Percentiles rank a stretch among this genome's conserved stretches.
These are phyloP conservation scores for Ochotona curzoniae DNA, from an alignment of 2,113 vertebrate genomes.

Conservation along the genomic window DNA sequence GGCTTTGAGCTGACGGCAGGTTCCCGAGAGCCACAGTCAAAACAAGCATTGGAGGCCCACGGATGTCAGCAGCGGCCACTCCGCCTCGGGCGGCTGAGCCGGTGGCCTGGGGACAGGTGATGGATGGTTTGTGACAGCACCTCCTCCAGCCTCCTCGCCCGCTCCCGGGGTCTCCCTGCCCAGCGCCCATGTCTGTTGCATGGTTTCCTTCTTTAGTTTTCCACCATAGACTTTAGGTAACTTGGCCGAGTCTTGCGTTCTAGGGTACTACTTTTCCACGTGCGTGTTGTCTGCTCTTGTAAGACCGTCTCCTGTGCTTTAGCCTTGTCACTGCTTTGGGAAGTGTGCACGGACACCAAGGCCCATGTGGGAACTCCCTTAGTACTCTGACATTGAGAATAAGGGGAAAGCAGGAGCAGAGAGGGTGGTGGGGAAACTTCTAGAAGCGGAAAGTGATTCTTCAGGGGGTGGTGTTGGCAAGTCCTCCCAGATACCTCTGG, in stretches of 20 bases:
- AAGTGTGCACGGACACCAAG: accelerated
- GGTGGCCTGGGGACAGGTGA: accelerated
- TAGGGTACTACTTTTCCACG: not conserved
- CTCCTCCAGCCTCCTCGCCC: not conserved
- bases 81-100: accelerated
- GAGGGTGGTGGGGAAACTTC: too few relatives aligned
- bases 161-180: not conserved
- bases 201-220: not conserved
- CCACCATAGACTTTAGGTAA: not conserved
- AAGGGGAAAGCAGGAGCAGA: not conserved
- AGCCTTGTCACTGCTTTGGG: not conserved
- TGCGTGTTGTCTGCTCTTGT: not conserved
- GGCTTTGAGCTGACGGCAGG: not conserved
- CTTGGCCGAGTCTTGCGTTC: not conserved
- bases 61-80: accelerated
- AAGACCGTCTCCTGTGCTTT: not conserved
- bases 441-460: not conserved
- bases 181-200: not conserved
- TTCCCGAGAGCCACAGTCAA: not conserved
- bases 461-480: accelerated
- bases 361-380: not conserved
- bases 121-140: too few relatives aligned
- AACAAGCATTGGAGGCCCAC: not conserved
- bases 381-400: not conserved
- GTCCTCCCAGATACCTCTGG: too few relatives aligned